These are phyloP conservation scores for Drosophila incognita DNA, from an alignment of 2,888 invertebrate genomes.

Conservation along the genomic window DNA sequence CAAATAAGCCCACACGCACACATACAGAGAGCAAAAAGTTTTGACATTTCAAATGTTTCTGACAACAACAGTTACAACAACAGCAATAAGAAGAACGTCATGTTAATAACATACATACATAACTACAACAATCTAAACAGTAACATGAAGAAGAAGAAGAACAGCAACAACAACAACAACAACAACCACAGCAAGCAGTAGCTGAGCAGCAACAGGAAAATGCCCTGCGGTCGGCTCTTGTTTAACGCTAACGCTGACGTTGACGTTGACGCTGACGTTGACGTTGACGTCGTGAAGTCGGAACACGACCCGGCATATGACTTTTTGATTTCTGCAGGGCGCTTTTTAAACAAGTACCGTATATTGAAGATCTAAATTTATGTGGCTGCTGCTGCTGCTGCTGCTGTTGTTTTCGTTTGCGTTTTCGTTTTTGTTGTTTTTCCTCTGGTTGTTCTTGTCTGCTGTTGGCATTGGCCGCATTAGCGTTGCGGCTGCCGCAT, in stretches of 20 bases:
- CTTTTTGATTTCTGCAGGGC: slow-evolving; percentile 74
- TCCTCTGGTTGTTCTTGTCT: slow-evolving; percentile 7
- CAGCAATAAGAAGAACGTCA: slow-evolving; percentile 60
- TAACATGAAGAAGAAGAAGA: slow-evolving; percentile 8
- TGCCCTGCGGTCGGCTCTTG: slow-evolving; percentile 66
- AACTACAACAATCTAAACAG: slow-evolving; percentile 39
- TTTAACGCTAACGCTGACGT: slow-evolving; percentile 50
- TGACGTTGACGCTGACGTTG: slow-evolving; percentile 56
- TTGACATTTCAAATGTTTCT: slow-evolving; percentile 79
- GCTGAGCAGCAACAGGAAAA: slow-evolving; percentile 52
- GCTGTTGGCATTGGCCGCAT: slow-evolving; percentile 30
- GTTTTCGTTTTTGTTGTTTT: slow-evolving; percentile 4
- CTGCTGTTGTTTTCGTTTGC: slow-evolving; percentile 8
- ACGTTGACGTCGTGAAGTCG: slow-evolving; percentile 54
- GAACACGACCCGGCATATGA: slow-evolving; percentile 60
- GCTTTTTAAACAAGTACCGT: slow-evolving; percentile 48
- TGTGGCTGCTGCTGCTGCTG: slow-evolving; percentile 46
- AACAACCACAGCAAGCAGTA: slow-evolving; percentile 4
- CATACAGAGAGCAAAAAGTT: slow-evolving; percentile 58
- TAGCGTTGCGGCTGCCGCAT: slow-evolving; percentile 55
- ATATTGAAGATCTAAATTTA: slow-evolving; percentile 55
- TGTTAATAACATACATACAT: slow-evolving; percentile 68
- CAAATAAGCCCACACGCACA: slow-evolving; percentile 16
- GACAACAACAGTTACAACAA: slow-evolving; percentile 56
- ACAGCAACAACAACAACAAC: slow-evolving; percentile 3